Conservation (phyloP, 2,888 invertebrate species). For the Pachymerium ferrugineum region DNA sequence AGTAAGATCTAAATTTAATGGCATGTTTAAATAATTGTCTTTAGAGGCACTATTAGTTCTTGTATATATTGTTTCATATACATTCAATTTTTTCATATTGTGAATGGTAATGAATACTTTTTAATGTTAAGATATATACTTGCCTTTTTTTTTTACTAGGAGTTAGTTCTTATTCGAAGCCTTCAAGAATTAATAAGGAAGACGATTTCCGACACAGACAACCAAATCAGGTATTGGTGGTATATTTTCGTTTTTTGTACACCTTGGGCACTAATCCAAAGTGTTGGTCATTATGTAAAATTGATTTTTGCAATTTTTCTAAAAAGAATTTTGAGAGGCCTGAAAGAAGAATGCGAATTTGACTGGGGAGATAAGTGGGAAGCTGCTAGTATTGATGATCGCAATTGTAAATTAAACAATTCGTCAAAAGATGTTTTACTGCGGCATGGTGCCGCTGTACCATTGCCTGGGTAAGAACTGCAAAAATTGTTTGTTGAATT, state of each 20-base stretch:
- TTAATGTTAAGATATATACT: neutral
- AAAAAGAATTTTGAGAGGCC: slow-evolving; percentile 54
- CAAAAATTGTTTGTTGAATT: neutral
- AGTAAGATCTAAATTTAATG: neutral
- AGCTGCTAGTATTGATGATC: slow-evolving; percentile 68
- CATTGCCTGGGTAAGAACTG: slow-evolving; percentile 63
- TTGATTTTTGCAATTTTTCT: neutral
- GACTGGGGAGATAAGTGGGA: slow-evolving; percentile 89
- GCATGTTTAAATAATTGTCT: neutral
- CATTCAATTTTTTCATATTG: neutral
- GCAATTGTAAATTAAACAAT: slow-evolving; percentile 64
- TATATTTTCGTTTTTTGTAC: neutral
- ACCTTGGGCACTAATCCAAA: neutral
- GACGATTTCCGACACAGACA: neutral
- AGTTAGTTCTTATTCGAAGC: neutral
- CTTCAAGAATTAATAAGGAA: neutral
- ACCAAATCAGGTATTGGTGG: neutral
- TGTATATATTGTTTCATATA: too few relatives aligned
- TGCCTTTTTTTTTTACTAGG: neutral
- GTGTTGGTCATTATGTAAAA: neutral
- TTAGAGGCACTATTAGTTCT: too few relatives aligned
- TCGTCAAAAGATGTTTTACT: slow-evolving; percentile 59
- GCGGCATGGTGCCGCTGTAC: slow-evolving; percentile 73
- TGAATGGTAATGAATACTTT: neutral
- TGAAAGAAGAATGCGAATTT: slow-evolving; percentile 74